phyloP scores from a whole-genome alignment of 1,140 invertebrate genomes.

The Drosophila pseudoananassae region DNA sequence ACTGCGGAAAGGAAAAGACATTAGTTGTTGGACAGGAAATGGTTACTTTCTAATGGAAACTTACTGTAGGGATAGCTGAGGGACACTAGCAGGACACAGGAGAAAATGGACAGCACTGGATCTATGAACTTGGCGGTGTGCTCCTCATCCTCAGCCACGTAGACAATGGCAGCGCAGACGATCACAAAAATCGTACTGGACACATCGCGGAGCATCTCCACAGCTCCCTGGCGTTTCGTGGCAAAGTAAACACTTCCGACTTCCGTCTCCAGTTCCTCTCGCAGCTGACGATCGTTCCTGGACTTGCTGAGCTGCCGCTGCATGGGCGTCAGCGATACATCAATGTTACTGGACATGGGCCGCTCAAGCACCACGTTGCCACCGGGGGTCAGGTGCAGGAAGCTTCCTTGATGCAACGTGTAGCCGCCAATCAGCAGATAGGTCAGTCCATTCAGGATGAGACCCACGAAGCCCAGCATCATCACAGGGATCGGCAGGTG shows the following conservation, averaged over 20 bases:
- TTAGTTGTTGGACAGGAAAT: not conserved
- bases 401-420: constrained; percentile 90
- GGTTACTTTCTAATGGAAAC: constrained; percentile 61
- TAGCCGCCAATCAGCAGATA: constrained; percentile 92
- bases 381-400: constrained; percentile 88
- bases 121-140: constrained; percentile 89
- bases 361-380: constrained; percentile 88
- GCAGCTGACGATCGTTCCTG: constrained; percentile 63
- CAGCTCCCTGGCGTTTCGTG: constrained; percentile 83
- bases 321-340: constrained; percentile 81
- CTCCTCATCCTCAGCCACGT: constrained; percentile 86
- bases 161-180: constrained; percentile 87
- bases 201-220: constrained; percentile 87
- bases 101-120: constrained; percentile 88
- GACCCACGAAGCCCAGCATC: constrained; percentile 87
- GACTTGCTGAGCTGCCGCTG: constrained; percentile 84
- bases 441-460: constrained; percentile 89
- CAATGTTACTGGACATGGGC: constrained; percentile 85
- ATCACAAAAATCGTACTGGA: constrained; percentile 89
- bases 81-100: constrained; percentile 86
- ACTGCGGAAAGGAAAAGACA: constrained; percentile 85
- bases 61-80: constrained; percentile 91
- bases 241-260: constrained; percentile 70
- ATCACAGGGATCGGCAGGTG: constrained; percentile 85
- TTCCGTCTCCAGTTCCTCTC: constrained; percentile 68